Conservation (phyloP, 2,113 vertebrate species). For the Trogon melanurus region DNA sequence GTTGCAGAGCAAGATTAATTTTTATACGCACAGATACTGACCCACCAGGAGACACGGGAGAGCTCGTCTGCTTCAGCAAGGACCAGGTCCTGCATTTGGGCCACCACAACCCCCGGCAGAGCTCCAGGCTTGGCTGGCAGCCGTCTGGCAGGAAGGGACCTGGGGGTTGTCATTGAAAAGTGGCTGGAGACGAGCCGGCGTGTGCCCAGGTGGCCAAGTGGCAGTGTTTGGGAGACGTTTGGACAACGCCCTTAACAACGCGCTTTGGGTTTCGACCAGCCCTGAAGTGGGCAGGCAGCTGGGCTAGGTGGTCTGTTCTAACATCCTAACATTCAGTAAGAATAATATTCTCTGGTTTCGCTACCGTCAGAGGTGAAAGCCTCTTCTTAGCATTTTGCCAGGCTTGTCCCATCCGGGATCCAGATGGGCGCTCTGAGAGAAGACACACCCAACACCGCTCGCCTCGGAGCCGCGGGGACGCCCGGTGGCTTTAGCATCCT, state of each 20-base stretch:
- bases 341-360: background rate
- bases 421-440: background rate
- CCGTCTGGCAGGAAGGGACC: background rate
- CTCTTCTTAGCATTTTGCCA: background rate
- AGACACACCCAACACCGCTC: background rate
- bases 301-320: background rate
- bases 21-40: too few species aligned
- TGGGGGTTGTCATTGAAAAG: background rate
- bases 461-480: background rate
- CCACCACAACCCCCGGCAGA: too few species aligned
- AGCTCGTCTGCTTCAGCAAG: background rate
- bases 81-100: background rate
- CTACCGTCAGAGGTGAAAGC: background rate
- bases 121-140: too few species aligned
- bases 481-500: background rate
- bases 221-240: background rate
- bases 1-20: background rate
- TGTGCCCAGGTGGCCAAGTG: background rate
- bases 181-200: background rate
- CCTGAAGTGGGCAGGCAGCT: background rate
- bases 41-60: background rate
- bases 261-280: background rate
- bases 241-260: too few species aligned
- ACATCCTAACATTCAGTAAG: background rate
- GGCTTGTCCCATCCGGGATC: background rate